Conservation (phyloP, 1,140 invertebrate genomes). For the Caerostris darwini region DNA sequence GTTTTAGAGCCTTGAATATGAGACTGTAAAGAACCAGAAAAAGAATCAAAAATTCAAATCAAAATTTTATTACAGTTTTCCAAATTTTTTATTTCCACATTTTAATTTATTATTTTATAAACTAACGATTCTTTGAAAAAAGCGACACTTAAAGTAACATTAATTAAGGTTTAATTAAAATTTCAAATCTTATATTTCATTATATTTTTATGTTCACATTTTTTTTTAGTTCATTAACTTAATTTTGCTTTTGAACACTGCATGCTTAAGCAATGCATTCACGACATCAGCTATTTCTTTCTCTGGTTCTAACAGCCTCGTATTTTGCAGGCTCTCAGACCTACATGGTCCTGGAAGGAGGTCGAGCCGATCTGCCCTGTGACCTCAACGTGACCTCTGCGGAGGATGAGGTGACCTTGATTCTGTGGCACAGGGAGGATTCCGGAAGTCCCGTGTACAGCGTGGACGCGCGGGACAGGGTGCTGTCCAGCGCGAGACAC, state of each 20-base stretch:
- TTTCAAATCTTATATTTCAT: too few relatives aligned
- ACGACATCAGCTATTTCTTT: background rate
- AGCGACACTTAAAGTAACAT: too few relatives aligned
- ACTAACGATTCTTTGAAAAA: too few relatives aligned
- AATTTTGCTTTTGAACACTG: too few relatives aligned
- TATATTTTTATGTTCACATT: too few relatives aligned
- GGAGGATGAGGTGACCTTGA: constrained; percentile 88
- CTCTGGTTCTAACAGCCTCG: constrained; percentile 71
- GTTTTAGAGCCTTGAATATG: background rate
- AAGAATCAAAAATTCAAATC: background rate
- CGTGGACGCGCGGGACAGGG: constrained; percentile 72
- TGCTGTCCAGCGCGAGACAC: constrained; percentile 80
- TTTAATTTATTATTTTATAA: too few relatives aligned
- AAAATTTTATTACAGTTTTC: too few relatives aligned
- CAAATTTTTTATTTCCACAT: too few relatives aligned
- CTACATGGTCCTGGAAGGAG: constrained; percentile 86
- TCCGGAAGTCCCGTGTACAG: constrained; percentile 79
- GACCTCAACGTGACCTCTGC: constrained; percentile 88
- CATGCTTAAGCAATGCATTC: background rate
- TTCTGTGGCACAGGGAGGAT: constrained; percentile 91
- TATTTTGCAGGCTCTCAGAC: constrained; percentile 76
- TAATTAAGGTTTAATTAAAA: too few relatives aligned
- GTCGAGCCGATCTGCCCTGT: constrained; percentile 89
- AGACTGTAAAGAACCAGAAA: constrained; percentile 9
- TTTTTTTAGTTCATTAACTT: too few relatives aligned